phyloP scores from a whole-genome alignment of 2,888 invertebrate genomes.

The Diaphora mendica region DNA sequence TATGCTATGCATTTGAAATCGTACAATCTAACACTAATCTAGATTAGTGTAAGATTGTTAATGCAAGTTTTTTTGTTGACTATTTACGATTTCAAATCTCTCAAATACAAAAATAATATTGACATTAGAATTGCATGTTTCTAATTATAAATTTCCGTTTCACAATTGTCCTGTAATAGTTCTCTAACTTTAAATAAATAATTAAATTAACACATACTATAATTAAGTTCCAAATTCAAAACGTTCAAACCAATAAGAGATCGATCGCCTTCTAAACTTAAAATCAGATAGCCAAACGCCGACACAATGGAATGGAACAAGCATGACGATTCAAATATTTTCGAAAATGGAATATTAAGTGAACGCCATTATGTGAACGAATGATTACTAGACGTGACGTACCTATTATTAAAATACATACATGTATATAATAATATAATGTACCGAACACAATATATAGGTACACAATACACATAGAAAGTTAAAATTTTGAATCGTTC shows the following conservation, averaged over 20 bases:
- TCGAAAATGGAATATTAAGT: constrained; percentile 86
- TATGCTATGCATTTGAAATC: no score
- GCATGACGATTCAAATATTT: constrained; percentile 86
- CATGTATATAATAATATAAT: constrained; percentile 39
- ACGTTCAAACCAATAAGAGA: constrained; percentile 74
- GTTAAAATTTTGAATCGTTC: constrained; percentile 18
- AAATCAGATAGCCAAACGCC: constrained; percentile 80
- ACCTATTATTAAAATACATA: constrained; percentile 78
- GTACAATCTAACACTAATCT: no score
- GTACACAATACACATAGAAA: constrained; percentile 1
- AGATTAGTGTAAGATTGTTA: no score
- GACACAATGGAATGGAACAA: constrained; percentile 82
- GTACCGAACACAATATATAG: constrained; percentile 12
- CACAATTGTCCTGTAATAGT: no score
- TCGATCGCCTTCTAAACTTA: constrained; percentile 82
- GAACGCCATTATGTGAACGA: constrained; percentile 82
- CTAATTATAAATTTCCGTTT: neutral
- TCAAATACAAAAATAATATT: neutral
- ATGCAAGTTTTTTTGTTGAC: neutral
- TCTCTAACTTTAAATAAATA: constrained; percentile 7
- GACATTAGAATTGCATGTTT: neutral
- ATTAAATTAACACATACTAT: constrained; percentile 64
- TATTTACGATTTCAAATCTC: neutral
- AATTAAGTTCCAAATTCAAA: constrained; percentile 69
- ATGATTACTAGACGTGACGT: constrained; percentile 76